Base-by-base conservation (phyloP, 2,113 vertebrate genomes). In the Dasyurus viverrinus region DNA sequence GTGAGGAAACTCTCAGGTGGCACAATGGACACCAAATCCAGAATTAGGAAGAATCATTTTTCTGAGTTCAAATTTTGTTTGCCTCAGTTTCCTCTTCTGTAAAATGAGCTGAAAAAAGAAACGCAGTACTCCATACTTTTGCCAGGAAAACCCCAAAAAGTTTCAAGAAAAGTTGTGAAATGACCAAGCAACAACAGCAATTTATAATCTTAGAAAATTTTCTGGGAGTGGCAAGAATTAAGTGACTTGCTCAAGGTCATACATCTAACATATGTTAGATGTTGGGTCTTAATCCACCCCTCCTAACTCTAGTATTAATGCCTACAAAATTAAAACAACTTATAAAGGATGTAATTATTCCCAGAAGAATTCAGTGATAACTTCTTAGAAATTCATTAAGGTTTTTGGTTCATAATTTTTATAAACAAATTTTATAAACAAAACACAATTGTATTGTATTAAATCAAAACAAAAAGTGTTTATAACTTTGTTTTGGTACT, bases 361-460 rank as follows among this genome's bases (percentile, higher is more conserved):
- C 96, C 95, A 93, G 93, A 96, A 96, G 92, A 89, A 96, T 94
- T 93, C 23, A 92, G 92, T 96, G 96, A 97, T 98, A 95, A 97
- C 95, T 97, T 97, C 93, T 96, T 95, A 93, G 96, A 96, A 93
- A 54, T 93, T 54, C 1, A 91, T 94, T 96, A 96, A 48, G 3
- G 22, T 42, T n/a, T 22, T 42, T 68, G 68, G 8, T 84, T 84
- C 57, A 68, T 68, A 42, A 84, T 42, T 42, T n/a, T 42, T 84
- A 42, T 42, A 84, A 84, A 47, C 47, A 47, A 47, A 48, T 42
- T n/a, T 42, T 84, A 42, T 23, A 84, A 84, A 84, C n/a, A n/a
- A 84, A 84, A 19, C 36, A 84, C 19, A 12, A 76, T n/a, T 76
- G 60, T 7, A 42, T 84, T 84, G 19, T 42, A 42, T 84, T 84